A percentile compares a stretch with the other conserved stretches of the same genome.
Conservation (phyloP, 2,888 invertebrate species). For the Pachydiplax longipennis region DNA sequence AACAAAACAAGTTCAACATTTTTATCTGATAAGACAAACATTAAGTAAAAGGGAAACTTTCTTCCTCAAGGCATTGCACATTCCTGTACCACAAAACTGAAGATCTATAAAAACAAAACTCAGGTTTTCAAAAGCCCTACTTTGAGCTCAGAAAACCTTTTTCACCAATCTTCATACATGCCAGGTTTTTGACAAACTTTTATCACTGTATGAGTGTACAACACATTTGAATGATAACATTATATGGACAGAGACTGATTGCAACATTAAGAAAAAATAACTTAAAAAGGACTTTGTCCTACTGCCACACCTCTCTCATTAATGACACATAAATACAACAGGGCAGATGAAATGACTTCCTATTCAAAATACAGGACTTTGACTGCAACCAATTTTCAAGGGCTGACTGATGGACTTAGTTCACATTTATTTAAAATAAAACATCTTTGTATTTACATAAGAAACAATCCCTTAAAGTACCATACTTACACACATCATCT, state of each 20-base stretch:
- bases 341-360: neutral
- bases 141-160: no score
- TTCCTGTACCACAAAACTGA: no score
- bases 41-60: no score
- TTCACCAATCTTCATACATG: no score
- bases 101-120: no score
- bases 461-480: conserved; percentile 8
- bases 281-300: neutral
- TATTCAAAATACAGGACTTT: neutral
- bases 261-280: neutral
- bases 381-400: conserved; percentile 5
- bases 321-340: neutral
- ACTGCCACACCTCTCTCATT: neutral
- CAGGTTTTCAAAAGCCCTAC: no score
- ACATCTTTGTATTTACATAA: neutral
- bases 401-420: conserved; percentile 16
- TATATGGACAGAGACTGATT: neutral
- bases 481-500: neutral
- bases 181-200: no score
- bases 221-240: neutral
- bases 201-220: neutral
- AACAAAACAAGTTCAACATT: no score
- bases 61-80: no score
- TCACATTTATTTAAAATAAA: conserved; percentile 2
- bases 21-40: no score